Evolutionary conservation across 2,113 vertebrate species (phyloP).

Genomic region (Natator depressus): DNA sequence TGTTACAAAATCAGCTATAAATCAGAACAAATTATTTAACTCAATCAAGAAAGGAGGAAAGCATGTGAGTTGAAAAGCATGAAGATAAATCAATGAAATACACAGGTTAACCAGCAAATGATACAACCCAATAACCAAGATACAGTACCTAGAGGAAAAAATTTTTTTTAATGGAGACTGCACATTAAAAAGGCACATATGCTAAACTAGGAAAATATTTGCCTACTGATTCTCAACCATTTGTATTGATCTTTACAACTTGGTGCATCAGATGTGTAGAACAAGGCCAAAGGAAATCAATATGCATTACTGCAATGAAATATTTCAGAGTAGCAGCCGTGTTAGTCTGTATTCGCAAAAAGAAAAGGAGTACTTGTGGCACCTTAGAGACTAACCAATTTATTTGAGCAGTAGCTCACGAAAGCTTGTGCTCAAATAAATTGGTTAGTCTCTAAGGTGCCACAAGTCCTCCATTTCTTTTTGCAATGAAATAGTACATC

Average conservation of each 20-base stretch:
- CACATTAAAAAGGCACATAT: not conserved
- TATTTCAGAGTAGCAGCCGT: too few relatives aligned
- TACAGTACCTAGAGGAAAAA: not conserved
- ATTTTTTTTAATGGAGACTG: not conserved
- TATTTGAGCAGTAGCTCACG: too few relatives aligned
- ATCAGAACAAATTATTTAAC: slow-evolving; percentile 39
- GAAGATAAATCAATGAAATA: slow-evolving; percentile 30
- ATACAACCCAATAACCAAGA: not conserved
- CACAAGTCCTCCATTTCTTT: too few relatives aligned
- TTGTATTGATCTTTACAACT: not conserved
- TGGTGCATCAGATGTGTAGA: not conserved
- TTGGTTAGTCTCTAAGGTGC: too few relatives aligned
- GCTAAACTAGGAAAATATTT: not conserved
- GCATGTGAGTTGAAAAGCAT: slow-evolving; percentile 7
- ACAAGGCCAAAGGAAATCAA: not conserved
- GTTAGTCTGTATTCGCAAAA: too few relatives aligned
- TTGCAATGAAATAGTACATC: not conserved
- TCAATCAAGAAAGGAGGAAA: slow-evolving; percentile 10
- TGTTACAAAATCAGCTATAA: slow-evolving; percentile 38
- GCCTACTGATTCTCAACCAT: not conserved
- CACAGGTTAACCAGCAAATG: slow-evolving; percentile 18
- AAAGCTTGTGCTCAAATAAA: too few relatives aligned
- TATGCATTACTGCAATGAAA: not conserved
- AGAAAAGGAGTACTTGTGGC: too few relatives aligned
- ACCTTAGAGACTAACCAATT: too few relatives aligned